A percentile compares a stretch with the other conserved stretches of the same genome.
Conservation (phyloP, 2,888 invertebrate genomes). For the Catocala fraxini region DNA sequence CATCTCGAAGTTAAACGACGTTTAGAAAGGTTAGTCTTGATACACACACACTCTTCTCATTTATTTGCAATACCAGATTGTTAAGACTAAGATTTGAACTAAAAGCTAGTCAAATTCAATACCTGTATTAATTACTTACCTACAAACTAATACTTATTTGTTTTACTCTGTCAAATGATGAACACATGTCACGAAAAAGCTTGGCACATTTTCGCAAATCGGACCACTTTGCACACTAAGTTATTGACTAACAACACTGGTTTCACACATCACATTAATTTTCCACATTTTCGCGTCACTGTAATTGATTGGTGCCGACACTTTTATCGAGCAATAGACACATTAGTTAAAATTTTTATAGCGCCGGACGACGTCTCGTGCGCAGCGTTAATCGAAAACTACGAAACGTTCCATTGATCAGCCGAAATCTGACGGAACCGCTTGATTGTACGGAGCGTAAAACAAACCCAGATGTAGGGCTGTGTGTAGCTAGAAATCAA, state of each 20-base stretch:
- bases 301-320: background rate
- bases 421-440: constrained; percentile 25
- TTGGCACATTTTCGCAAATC: background rate
- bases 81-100: no score
- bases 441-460: constrained; percentile 40
- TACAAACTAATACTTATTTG: no score
- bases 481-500: constrained; percentile 49
- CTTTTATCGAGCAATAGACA: background rate
- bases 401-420: constrained; percentile 30
- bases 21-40: no score
- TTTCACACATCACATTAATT: background rate
- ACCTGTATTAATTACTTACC: no score
- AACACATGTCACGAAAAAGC: background rate
- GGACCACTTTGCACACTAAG: no score
- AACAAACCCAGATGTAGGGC: constrained; percentile 47
- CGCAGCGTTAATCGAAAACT: constrained; percentile 31
- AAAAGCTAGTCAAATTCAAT: no score
- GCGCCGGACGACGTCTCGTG: constrained; percentile 14
- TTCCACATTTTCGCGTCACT: background rate
- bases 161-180: no score
- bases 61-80: no score
- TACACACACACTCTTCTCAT: no score
- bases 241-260: background rate
- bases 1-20: no score
- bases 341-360: background rate